Evolutionary conservation across 2,888 invertebrate genomes (phyloP).

Genomic region (Patella pellucida): DNA sequence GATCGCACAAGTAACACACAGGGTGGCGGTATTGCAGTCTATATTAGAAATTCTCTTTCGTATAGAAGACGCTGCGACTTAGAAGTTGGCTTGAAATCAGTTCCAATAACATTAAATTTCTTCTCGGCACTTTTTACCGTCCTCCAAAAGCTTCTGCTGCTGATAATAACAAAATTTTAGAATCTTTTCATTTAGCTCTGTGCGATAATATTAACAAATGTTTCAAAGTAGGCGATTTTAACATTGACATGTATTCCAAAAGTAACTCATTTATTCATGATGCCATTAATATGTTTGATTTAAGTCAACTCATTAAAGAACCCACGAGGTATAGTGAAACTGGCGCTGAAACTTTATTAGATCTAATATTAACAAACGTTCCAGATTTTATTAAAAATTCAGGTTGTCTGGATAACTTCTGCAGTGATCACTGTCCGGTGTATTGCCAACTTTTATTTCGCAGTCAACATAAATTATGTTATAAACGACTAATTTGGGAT

Average conservation of each 20-base stretch:
- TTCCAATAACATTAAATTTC: not conserved
- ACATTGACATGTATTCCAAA: not conserved
- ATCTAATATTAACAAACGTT: not conserved
- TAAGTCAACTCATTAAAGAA: not conserved
- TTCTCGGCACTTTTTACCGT: slow-evolving; percentile 1
- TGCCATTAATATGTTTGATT: not conserved
- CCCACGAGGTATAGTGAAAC: slow-evolving; percentile 3
- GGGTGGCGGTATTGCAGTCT: not conserved
- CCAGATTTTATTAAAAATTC: not conserved
- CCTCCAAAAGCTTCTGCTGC: not conserved
- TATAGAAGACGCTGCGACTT: not conserved
- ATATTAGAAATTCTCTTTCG: not conserved
- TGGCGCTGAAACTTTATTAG: not conserved
- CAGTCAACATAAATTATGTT: not conserved
- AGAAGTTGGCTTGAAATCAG: slow-evolving; percentile 6
- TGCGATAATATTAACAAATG: not conserved
- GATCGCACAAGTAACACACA: not conserved
- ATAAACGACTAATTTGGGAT: not conserved
- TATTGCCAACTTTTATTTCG: not conserved
- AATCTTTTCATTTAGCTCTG: not conserved
- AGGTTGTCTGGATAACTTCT: not conserved
- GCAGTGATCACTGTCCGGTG: slow-evolving; percentile 2
- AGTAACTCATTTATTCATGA: slow-evolving; percentile 2
- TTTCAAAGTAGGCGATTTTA: slow-evolving; percentile 2
- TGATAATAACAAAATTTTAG: not conserved